Base-by-base conservation (phyloP, 2,888 invertebrate genomes). In the Deilephila porcellus region DNA sequence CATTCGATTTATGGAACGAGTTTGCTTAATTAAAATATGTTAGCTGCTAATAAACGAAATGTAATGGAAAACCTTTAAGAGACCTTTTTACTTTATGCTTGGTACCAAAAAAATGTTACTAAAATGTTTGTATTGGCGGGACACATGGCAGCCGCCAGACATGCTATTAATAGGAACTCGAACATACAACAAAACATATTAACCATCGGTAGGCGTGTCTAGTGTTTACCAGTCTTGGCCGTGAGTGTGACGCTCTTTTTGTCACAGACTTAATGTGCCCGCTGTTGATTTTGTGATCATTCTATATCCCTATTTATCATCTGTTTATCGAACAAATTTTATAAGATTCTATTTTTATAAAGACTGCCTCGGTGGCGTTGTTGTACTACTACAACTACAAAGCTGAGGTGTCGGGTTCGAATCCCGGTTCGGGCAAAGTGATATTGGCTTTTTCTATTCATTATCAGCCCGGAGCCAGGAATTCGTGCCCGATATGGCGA, bases 121-220 rank as follows among this genome's bases (percentile, higher is more conserved):
- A 52, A 67, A 67, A 67, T 67, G 45, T 52, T 67, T 64, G 37
- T 37, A 7, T 52, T 25, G 52, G 52, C 52, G 67, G 3, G 25
- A 67, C 52, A 52, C 6, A 45, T 45, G 25, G 20, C 20, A 45
- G 64, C 4, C n/a, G 64, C 67, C 45, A 67, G 67, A 67, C 67
- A 67, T 25, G 67, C 14, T 7, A 25, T 45, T 67, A 67, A 67
- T 52, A n/a, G 6, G 4, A 64, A 34, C 63, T 37, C 19, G 72
- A 59, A 37, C 72, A 56, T 64, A 64, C 32, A 71, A 72, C 72
- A 60, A 73, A 67, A 52, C 56, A 63, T 60, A 75, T 63, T 53
- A 71, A 52, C 73, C 52, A 19, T 52, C 60, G 71, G 56, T 73
- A 56, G 72, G 11, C 59, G 56, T 73, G n/a, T 29, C 72, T 64